Base-by-base conservation (phyloP, 2,797 vertebrate species). In the Urophycis tenuis region DNA sequence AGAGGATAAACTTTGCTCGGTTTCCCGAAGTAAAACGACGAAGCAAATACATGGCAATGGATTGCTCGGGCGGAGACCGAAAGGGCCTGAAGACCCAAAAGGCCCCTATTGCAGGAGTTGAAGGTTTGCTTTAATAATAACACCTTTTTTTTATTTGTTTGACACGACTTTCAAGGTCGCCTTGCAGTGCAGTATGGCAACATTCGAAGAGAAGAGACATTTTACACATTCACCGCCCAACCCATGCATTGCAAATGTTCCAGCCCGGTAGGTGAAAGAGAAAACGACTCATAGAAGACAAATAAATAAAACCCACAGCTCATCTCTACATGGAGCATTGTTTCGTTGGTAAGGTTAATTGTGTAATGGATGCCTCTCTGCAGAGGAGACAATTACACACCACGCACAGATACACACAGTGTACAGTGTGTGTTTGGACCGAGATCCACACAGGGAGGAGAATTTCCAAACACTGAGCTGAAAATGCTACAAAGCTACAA, bases 331-430 rank as follows among this genome's bases (percentile, higher is more conserved):
- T 64, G 60, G 12, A 12, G 60, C 60, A 10, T 0, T 29, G n/a
- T 29, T 11, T 11, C 25, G 60, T 12, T 25, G n/a, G n/a, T 29
- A 29, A 64, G 60, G 60, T 64, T 64, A 64, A 64, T 64, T 64
- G 60, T 29, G 60, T 64, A 64, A 64, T 64, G 60, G 60, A 64
- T 64, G 60, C 60, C 60, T 64, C 60, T 25, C 60, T 10, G n/a
- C 60, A 12, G 60, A 64, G 71, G 34, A 73, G 34, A 73, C 76
- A 77, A 32, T 33, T 70, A 0, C 69, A 25, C 64, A 36, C 31
- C 41, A 74, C 10, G 29, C 49, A 22, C 17, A 64, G 60, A 64
- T 4, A 64, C 60, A 64, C 60, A 64, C 60, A 7, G 60, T n/a
- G n/a, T n/a, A n/a, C n/a, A n/a, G n/a, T n/a, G n/a, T n/a, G n/a